Percentiles rank a stretch among this genome's conserved stretches.
Evolutionary conservation across 2,113 vertebrate species (phyloP).

Genomic region (Phylloscopus trochilus): DNA sequence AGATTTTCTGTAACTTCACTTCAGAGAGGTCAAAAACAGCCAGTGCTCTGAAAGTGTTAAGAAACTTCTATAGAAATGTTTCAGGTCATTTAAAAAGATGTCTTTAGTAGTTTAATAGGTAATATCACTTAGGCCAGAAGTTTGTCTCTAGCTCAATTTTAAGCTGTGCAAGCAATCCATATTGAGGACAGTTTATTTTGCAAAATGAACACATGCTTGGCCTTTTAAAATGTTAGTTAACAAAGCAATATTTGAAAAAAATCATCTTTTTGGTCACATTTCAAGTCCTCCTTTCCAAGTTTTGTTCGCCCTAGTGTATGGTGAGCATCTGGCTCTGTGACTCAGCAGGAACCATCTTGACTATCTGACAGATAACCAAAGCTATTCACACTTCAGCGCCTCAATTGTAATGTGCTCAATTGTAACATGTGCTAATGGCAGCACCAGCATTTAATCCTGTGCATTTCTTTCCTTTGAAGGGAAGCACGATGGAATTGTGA

Average conservation of each 20-base stretch:
- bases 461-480: slow-evolving; percentile 72
- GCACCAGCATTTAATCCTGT: background rate
- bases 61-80: background rate
- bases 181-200: background rate
- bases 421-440: background rate
- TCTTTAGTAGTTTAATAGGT: background rate
- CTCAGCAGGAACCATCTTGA: background rate
- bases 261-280: background rate
- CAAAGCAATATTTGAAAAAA: background rate
- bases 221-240: background rate
- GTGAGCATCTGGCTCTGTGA: background rate
- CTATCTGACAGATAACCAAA: background rate
- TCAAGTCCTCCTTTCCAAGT: background rate
- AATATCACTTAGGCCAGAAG: background rate
- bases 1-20: background rate
- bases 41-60: background rate
- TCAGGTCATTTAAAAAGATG: background rate
- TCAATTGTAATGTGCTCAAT: no score
- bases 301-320: background rate
- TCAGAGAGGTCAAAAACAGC: background rate
- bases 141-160: background rate
- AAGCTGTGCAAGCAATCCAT: background rate
- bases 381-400: background rate
- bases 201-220: background rate
- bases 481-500: slow-evolving; percentile 82